These are phyloP conservation scores for Heliconius aoede DNA, from an alignment of 2,888 invertebrate genomes.

Conservation along the genomic window DNA sequence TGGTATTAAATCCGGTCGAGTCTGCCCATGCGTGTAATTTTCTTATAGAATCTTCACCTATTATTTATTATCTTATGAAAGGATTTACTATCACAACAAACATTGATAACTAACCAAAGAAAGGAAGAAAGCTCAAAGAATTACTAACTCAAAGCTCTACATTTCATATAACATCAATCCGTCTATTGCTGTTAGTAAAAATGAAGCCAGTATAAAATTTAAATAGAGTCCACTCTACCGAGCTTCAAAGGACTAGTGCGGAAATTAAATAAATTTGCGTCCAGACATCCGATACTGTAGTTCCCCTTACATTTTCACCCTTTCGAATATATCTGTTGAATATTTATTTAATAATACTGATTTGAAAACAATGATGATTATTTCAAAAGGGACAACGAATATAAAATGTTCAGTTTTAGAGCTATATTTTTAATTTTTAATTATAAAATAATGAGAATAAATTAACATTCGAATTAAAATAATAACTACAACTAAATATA, in stretches of 20 bases:
- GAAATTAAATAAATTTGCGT: constrained; percentile 51
- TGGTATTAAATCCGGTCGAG: too few relatives aligned
- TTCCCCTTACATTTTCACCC: constrained; percentile 14
- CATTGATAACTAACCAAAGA: background rate
- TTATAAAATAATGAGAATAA: too few relatives aligned
- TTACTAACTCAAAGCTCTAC: background rate
- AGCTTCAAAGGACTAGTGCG: constrained; percentile 34
- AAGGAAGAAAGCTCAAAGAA: too few relatives aligned
- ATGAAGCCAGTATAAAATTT: constrained; percentile 16
- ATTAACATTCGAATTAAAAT: too few relatives aligned
- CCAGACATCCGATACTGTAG: constrained; percentile 34
- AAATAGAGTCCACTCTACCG: constrained; percentile 12
- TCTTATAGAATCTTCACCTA: too few relatives aligned
- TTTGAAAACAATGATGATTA: background rate
- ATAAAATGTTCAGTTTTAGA: too few relatives aligned
- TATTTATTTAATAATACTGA: constrained; percentile 7
- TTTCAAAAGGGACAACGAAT: too few relatives aligned
- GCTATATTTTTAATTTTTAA: too few relatives aligned
- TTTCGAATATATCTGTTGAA: background rate
- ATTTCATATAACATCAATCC: constrained; percentile 5
- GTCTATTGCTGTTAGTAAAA: background rate
- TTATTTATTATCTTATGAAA: too few relatives aligned
- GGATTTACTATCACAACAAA: background rate
- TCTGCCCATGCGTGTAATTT: too few relatives aligned
- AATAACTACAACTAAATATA: background rate